Evolutionary conservation across 2,888 invertebrate genomes (phyloP).

Genomic region (Cephonodes hylas): DNA sequence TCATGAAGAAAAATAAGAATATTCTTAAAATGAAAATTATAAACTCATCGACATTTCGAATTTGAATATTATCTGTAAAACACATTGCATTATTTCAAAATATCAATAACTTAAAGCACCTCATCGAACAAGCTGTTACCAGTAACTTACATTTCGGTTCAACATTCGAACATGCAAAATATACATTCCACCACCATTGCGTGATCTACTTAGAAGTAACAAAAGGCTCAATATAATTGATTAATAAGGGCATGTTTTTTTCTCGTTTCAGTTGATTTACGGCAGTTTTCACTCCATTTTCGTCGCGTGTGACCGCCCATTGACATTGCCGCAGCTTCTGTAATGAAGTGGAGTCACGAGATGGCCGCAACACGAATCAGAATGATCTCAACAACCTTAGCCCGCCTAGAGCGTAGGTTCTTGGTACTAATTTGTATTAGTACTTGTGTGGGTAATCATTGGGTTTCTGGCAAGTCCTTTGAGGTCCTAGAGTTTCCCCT

Average conservation of each 20-base stretch:
- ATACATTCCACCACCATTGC: background rate
- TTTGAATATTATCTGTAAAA: too few relatives aligned
- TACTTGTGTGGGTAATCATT: background rate
- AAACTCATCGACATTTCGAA: too few relatives aligned
- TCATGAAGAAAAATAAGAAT: too few relatives aligned
- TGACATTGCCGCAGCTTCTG: constrained; percentile 10
- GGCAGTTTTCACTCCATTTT: constrained; percentile 32
- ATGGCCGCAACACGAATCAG: background rate
- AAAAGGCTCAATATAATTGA: background rate
- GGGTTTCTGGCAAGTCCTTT: too few relatives aligned
- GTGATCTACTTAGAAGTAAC: background rate
- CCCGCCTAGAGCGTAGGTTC: background rate
- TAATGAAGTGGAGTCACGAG: constrained; percentile 14
- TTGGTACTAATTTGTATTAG: too few relatives aligned
- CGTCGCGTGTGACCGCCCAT: constrained; percentile 26
- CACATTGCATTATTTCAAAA: too few relatives aligned
- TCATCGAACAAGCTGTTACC: too few relatives aligned
- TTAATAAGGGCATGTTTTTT: background rate
- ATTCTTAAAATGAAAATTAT: too few relatives aligned
- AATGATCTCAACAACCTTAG: background rate
- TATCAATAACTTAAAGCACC: too few relatives aligned
- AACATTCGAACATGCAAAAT: too few relatives aligned
- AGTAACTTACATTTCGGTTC: too few relatives aligned
- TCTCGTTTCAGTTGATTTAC: background rate
- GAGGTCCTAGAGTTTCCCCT: too few relatives aligned